These are phyloP conservation scores for Catharus minimus DNA, from an alignment of 2,113 vertebrate genomes.

Conservation along the genomic window DNA sequence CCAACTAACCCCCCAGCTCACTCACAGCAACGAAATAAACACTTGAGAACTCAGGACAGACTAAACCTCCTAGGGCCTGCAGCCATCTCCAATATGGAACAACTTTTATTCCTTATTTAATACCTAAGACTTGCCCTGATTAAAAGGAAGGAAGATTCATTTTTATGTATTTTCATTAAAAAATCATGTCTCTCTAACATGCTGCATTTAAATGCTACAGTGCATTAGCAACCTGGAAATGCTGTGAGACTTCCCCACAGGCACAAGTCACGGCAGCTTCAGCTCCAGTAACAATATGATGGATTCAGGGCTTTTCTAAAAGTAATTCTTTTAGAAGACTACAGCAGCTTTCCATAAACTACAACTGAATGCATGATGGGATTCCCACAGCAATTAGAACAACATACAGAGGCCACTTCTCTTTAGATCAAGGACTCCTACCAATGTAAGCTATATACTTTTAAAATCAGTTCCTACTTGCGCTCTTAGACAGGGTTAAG, in stretches of 20 bases:
- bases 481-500: background rate
- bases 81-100: background rate
- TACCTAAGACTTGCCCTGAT: background rate
- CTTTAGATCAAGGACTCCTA: background rate
- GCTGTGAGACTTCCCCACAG: background rate
- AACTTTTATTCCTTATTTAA: background rate
- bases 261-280: background rate
- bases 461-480: background rate
- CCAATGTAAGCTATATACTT: background rate
- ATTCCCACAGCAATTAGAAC: background rate
- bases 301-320: background rate
- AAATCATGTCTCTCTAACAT: background rate
- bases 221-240: background rate
- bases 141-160: background rate
- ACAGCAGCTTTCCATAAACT: background rate
- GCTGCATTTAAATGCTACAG: background rate
- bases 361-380: background rate
- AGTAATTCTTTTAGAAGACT: background rate
- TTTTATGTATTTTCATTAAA: background rate
- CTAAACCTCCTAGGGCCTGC: background rate
- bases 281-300: background rate
- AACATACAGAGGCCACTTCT: background rate
- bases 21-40: background rate
- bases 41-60: background rate
- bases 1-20: background rate